Evolutionary conservation across 2,113 vertebrate species (phyloP), one percentile per base, ranked within the genome.

Genomic region (Stigmatopora argus): DNA sequence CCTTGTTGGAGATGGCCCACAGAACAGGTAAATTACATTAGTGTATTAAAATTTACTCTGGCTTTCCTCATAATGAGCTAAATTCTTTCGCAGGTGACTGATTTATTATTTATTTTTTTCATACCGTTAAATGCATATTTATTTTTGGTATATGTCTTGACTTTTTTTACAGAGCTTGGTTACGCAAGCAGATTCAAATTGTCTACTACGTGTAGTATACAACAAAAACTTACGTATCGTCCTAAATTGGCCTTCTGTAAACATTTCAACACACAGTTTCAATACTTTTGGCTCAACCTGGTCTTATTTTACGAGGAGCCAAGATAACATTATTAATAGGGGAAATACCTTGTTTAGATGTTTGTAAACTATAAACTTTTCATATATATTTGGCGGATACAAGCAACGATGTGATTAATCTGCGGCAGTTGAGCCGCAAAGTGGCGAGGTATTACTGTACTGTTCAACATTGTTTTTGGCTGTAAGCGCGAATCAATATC

Each of bases 1-100:
- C 88, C 92, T 99, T 76, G 96, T 99, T 83, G 95, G 97, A 57
- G 95, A 99, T 84, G 96, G 96, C 57, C 97, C 96, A 81, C 95
- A 96, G 81, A 99, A 99, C 92, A 96, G 96, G 97, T 87, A 66
- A 51, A 35, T 41, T 17, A 11, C 15, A 7, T 45, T 8, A 8
- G 13, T 8, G 2, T 45, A 41, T 19, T 6, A 41, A 3, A 19
- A 6, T 41, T 18, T 19, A 35, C 7, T n/a, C 15, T 38, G 9
- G 12, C 53, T 31, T 12, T 21, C 23, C 53, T 26, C 53, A 19
- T 56, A 26, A 13, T 56, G 15, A 48, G 46, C 46, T 48, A 3
- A 48, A 13, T 5, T 15, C 46, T 48, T 17, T 48, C 46, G 0
- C 46, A 48, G 46, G 15, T 48, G 5, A 48, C 11, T 46, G 11